Evolutionary conservation across 2,113 vertebrate species (phyloP).

Genomic region (Antennarius striatus): DNA sequence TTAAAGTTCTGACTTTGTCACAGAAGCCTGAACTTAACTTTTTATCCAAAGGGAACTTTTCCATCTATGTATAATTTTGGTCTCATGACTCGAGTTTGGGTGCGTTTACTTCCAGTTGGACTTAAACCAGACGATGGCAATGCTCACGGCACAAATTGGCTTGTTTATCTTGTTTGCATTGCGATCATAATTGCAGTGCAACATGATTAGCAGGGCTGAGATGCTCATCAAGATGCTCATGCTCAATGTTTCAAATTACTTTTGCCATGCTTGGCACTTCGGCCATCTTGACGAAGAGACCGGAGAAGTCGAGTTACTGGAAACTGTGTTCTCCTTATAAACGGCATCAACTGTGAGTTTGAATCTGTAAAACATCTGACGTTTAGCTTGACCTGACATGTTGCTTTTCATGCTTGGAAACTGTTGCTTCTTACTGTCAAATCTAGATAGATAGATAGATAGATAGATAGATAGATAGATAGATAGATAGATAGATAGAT

Average conservation of each 20-base stretch:
- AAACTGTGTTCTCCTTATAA: background rate
- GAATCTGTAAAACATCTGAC: background rate
- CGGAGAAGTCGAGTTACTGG: background rate
- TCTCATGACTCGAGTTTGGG: background rate
- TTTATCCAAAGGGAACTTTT: background rate
- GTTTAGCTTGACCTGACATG: background rate
- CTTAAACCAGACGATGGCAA: constrained; percentile 9
- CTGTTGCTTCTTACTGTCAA: too few species aligned
- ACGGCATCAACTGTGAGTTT: background rate
- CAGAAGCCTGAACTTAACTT: background rate
- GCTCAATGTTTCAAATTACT: too few species aligned
- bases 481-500: too few species aligned
- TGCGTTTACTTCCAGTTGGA: background rate
- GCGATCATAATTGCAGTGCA: background rate
- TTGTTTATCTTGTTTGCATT: constrained; percentile 48
- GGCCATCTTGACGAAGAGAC: background rate
- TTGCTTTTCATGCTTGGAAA: too few species aligned
- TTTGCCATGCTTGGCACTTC: too few species aligned
- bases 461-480: too few species aligned
- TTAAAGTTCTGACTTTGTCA: background rate
- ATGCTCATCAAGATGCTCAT: constrained; percentile 25
- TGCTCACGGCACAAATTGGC: constrained; percentile 31
- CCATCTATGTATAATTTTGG: background rate
- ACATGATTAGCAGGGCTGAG: constrained; percentile 38
- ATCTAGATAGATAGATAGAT: too few species aligned